These are phyloP conservation scores for Chaenodraco wilsoni DNA, from an alignment of 2,797 vertebrate species.

Conservation along the genomic window DNA sequence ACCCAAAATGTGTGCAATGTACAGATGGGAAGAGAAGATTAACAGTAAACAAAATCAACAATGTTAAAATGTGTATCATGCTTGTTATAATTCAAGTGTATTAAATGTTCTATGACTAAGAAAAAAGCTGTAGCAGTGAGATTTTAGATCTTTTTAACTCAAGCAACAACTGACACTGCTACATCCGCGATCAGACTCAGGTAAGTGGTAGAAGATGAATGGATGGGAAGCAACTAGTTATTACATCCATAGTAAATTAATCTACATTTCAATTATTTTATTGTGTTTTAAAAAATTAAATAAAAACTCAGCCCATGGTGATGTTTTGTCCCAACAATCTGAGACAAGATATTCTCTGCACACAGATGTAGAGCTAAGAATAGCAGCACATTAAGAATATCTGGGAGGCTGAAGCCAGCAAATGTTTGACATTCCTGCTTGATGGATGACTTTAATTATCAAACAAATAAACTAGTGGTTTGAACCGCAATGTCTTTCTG, in stretches of 20 bases:
- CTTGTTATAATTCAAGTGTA: background rate
- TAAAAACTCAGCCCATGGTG: background rate
- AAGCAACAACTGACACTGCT: too few relatives aligned
- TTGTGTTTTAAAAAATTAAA: too few relatives aligned
- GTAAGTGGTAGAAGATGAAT: too few relatives aligned
- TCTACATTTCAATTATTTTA: background rate
- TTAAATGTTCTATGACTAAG: background rate
- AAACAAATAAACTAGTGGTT: background rate
- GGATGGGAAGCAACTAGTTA: background rate
- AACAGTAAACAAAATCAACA: background rate
- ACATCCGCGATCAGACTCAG: too few relatives aligned
- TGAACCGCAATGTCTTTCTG: background rate
- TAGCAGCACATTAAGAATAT: background rate
- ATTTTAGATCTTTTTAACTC: background rate
- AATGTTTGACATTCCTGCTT: background rate
- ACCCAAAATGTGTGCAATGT: slow-evolving; percentile 7
- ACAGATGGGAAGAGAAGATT: background rate
- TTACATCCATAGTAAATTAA: background rate
- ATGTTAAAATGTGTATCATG: background rate
- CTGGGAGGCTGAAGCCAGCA: background rate
- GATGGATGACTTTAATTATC: background rate
- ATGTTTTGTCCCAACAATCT: background rate
- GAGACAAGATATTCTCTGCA: background rate
- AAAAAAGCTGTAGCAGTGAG: background rate
- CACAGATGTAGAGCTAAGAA: background rate